Base-by-base conservation (phyloP, 1,140 invertebrate genomes). In the Drosophila lacertosa region DNA sequence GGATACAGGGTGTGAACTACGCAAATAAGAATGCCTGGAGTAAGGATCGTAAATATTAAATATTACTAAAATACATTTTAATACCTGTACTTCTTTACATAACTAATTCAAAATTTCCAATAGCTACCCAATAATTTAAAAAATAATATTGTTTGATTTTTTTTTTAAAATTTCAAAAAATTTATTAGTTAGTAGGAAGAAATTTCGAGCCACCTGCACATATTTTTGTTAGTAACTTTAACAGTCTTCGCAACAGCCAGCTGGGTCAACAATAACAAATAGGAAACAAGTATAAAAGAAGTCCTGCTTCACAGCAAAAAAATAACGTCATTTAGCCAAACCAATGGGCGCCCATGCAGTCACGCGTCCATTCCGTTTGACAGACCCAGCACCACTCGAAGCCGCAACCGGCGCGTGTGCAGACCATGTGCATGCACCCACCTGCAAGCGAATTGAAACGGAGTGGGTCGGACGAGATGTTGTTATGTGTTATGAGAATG, bases 361-460 rank as follows among this genome's bases (percentile, higher is more conserved):
- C 95, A 77, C 96, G 92, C 1, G 95, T 96, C 97, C 97, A 98
- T 74, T 94, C 93, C 1, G 94, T 95, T 91, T 97, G 95, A 89
- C 97, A 98, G 7, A 97, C 92, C 97, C 97, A 98, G 91, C 97
- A 98, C 97, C 97, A 98, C 74, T 97, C 95, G 74, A 94, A 95
- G 20, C 93, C 93, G 91, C 97, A 98, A 3, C 95, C 94, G 47
- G 94, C 92, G 83, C 95, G 93, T 67, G 91, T 91, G 42, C 91
- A 91, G 9, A 96, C 92, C 95, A 97, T 97, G 88, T 98, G 96
- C 96, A 97, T 97, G 91, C 97, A 97, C 11, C 97, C 97, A 80
- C 95, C 95, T 96, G 80, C n/a, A n/a, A 44, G 20, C 29, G 22
- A 29, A 24, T 39, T 20, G 24, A n/a, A 33, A 35, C 39, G 13